Percentiles rank a stretch among this genome's conserved stretches.
Evolutionary conservation across 2,888 invertebrate genomes (phyloP).

Genomic region (Euplexia lucipara): DNA sequence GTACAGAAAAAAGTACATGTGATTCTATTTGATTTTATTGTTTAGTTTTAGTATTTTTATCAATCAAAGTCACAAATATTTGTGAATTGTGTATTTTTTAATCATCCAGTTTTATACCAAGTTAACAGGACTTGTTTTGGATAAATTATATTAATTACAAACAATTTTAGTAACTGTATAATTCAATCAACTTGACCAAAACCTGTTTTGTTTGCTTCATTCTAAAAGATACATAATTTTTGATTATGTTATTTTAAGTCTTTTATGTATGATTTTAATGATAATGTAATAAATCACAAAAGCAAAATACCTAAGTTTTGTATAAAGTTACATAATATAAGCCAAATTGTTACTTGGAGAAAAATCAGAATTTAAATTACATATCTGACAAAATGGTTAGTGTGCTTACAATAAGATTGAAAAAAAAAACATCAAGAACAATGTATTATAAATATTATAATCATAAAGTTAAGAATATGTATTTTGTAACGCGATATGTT

Average conservation of each 20-base stretch:
- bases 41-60: conserved; percentile 77
- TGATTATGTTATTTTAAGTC: conserved; percentile 71
- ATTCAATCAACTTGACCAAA: conserved; percentile 49
- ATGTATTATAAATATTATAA: conserved; percentile 90
- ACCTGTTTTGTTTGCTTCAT: conserved; percentile 67
- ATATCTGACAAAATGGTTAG: conserved; percentile 91
- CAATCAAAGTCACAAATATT: conserved; percentile 78
- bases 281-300: conserved; percentile 76
- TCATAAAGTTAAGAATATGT: conserved; percentile 89
- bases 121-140: conserved; percentile 74
- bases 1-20: conserved; percentile 90
- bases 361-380: conserved; percentile 91
- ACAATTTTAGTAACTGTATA: conserved; percentile 28
- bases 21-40: conserved; percentile 86
- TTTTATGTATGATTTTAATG: conserved; percentile 78
- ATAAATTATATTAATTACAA: conserved; percentile 47
- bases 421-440: conserved; percentile 87
- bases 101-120: conserved; percentile 67
- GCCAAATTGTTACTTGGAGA: conserved; percentile 90
- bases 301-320: conserved; percentile 79
- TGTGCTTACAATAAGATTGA: conserved; percentile 90
- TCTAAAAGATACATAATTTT: conserved; percentile 68
- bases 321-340: conserved; percentile 83
- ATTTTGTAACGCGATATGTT: conserved; percentile 90
- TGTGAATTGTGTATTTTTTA: conserved; percentile 66